Base-by-base conservation (phyloP, 2,797 vertebrate species). In the Hipposideros larvatus region DNA sequence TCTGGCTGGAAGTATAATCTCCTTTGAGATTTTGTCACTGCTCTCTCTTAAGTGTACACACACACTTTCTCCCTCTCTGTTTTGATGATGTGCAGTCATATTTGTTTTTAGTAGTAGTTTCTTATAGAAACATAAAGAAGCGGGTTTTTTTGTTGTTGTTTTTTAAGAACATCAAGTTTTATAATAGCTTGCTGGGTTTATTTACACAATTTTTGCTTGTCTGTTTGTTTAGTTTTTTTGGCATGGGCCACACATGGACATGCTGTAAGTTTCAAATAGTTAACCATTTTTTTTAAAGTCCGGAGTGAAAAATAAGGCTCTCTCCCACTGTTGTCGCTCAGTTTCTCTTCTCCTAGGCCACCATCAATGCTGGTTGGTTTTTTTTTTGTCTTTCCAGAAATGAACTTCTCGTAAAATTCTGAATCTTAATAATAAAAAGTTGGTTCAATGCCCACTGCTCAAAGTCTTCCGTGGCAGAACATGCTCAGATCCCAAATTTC, bases 61-160 rank as follows among this genome's bases (percentile, higher is more conserved):
- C 28, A 43, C 53, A 7, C 18, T 41, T 28, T 34, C 11, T 51
- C 18, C 65, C 22, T 75, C 31, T 63, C 79, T 71, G 28, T 92
- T 68, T 90, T 70, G 91, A n/a, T 37, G 70, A 46, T 41, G 19
- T 83, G 55, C 13, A 41, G 16, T 80, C 41, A 22, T 43, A 31
- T 57, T 82, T 95, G 43, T 80, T 95, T 95, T 90, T 73, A 87
- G 16, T 63, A 79, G 18, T 73, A 74, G 37, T 80, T 89, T 94
- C 66, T 55, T 84, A 84, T 34, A 66, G 87, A 86, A 82, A 90
- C 22, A 86, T 43, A 19, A 77, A 85, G 57, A 85, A 48, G 8
- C 11, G 2, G 37, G 2, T 65, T 34, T 37, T 48, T 80, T 94
- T 55, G 1, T 80, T 63, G 37, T 37, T 37, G 37, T 34, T 46